Percentiles rank a stretch among this genome's conserved stretches.
These are phyloP conservation scores for Novumbra hubbsi DNA, from an alignment of 2,797 vertebrate species.

Conservation along the genomic window DNA sequence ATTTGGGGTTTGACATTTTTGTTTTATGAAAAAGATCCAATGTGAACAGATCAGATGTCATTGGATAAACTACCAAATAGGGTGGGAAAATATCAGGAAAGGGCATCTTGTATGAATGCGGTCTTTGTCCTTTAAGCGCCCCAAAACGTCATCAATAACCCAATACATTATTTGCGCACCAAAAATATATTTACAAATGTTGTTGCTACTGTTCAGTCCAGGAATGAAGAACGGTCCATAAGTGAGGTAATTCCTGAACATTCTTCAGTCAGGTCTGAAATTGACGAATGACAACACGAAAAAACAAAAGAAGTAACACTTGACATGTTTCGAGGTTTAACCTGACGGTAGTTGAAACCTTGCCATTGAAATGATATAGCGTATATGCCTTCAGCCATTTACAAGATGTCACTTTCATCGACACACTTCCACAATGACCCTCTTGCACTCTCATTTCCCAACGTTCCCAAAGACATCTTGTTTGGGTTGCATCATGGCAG, in stretches of 20 bases:
- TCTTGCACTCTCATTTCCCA: conserved; percentile 81
- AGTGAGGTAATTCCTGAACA: conserved; percentile 44
- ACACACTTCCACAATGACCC: not conserved
- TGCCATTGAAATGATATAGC: conserved; percentile 20
- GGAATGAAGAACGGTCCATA: not conserved
- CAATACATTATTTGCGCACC: not conserved
- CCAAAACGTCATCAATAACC: not conserved
- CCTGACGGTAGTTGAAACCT: not conserved
- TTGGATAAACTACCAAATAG: too few relatives aligned
- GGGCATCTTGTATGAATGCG: too few relatives aligned
- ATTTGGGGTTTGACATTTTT: too few relatives aligned
- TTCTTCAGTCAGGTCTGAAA: not conserved
- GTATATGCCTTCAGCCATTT: conserved; percentile 22
- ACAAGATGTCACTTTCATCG: conserved; percentile 3
- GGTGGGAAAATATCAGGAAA: too few relatives aligned
- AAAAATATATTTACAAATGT: not conserved
- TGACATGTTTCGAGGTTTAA: not conserved
- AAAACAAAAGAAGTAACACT: conserved; percentile 10
- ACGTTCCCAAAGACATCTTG: conserved; percentile 99
- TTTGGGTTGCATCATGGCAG: conserved; percentile 87
- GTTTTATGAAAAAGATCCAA: too few relatives aligned
- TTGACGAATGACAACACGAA: not conserved
- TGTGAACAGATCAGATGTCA: too few relatives aligned
- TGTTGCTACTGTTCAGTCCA: not conserved
- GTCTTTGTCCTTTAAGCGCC: not conserved